A percentile compares a stretch with the other conserved stretches of the same genome.
Conservation (phyloP, 1,140 invertebrate species). For the Caerostris darwini region DNA sequence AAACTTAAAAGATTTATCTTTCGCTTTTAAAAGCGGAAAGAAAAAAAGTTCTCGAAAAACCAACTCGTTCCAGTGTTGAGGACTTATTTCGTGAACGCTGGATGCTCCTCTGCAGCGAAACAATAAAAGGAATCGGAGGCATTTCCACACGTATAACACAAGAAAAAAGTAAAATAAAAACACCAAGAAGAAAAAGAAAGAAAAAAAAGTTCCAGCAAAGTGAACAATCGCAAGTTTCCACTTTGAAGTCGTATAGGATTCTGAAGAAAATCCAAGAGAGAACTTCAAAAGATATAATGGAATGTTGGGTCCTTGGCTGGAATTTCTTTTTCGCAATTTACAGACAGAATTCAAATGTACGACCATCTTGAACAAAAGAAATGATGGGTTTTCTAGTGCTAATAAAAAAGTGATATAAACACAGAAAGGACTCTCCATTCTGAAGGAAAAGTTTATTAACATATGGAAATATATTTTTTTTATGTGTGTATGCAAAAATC, state of each 20-base stretch:
- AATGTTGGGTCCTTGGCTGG: conserved; percentile 9
- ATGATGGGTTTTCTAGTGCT: not conserved
- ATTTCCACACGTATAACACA: conserved; percentile 59
- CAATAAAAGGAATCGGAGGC: conserved; percentile 53
- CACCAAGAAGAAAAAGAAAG: conserved; percentile 2
- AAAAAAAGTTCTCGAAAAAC: conserved; percentile 21
- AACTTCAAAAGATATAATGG: conserved; percentile 56
- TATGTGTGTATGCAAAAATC: not conserved
- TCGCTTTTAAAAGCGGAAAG: not conserved
- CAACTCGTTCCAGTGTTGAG: conserved; percentile 41
- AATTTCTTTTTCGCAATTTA: conserved; percentile 42
- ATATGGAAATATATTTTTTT: not conserved
- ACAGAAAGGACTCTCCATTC: not conserved
- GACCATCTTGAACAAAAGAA: conserved; percentile 27
- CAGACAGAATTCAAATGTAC: conserved; percentile 51
- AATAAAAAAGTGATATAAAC: not conserved
- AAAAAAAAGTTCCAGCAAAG: conserved; percentile 38
- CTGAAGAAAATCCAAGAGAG: conserved; percentile 32
- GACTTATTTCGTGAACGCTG: conserved; percentile 36
- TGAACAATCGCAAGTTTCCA: conserved; percentile 52
- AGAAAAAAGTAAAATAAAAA: conserved; percentile 33
- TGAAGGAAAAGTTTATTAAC: not conserved
- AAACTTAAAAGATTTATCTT: conserved; percentile 56
- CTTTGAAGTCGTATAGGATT: conserved; percentile 45
- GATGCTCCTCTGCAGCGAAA: conserved; percentile 18